phyloP scores from a whole-genome alignment of 1,140 invertebrate species.

The Muscidifurax raptorellus region DNA sequence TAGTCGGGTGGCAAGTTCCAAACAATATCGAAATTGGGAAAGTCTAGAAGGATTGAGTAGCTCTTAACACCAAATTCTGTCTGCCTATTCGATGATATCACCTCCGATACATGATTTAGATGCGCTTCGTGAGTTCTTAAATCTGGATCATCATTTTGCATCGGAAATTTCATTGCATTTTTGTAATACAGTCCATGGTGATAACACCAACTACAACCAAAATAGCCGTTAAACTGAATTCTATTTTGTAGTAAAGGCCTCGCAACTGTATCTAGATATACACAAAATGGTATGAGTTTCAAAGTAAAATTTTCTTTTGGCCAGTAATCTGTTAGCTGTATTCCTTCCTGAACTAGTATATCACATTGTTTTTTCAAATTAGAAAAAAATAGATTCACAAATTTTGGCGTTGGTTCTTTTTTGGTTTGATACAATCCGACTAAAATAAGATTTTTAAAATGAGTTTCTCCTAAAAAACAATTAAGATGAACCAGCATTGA shows the following conservation, averaged over 20 bases:
- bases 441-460: conserved; percentile 23
- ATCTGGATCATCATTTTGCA: conserved; percentile 21
- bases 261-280: conserved; percentile 53
- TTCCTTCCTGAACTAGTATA: neutral
- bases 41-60: neutral
- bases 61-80: conserved; percentile 17
- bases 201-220: conserved; percentile 56
- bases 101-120: conserved; percentile 18
- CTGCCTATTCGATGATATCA: neutral
- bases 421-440: neutral
- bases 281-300: conserved; percentile 39
- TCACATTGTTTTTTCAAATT: conserved; percentile 4
- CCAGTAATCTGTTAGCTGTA: neutral
- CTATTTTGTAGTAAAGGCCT: conserved; percentile 53
- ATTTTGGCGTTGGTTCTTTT: conserved; percentile 22
- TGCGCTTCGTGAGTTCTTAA: conserved; percentile 48
- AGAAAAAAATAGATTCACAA: conserved; percentile 19
- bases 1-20: conserved; percentile 1
- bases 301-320: neutral
- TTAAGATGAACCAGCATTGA: conserved; percentile 12
- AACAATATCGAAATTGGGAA: conserved; percentile 15
- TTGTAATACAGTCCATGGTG: conserved; percentile 36
- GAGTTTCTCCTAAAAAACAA: neutral
- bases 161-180: conserved; percentile 44
- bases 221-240: conserved; percentile 56